phyloP scores from a whole-genome alignment of 2,888 invertebrate genomes.

The Rhabditoides inermis region DNA sequence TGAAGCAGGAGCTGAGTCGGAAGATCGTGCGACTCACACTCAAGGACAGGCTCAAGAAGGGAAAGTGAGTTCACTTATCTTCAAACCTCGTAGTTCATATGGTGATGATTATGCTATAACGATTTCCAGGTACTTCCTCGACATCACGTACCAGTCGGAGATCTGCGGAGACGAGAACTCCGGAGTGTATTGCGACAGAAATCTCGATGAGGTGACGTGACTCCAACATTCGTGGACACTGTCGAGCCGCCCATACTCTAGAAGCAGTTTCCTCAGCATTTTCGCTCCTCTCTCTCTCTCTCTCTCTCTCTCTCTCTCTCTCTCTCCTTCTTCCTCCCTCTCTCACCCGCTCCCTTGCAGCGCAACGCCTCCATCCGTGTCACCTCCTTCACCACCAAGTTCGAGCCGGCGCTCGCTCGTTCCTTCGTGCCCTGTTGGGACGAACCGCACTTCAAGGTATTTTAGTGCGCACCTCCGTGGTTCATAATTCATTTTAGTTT shows the following conservation, averaged over 20 bases:
- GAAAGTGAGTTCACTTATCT: conserved; percentile 9
- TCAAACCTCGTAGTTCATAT: neutral
- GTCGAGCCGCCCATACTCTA: neutral
- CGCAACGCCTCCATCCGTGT: conserved; percentile 12
- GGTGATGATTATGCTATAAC: neutral
- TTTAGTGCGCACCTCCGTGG: too few species aligned
- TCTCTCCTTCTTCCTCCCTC: too few species aligned
- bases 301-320: too few species aligned
- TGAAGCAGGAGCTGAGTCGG: conserved; percentile 36
- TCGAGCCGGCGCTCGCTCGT: conserved; percentile 45
- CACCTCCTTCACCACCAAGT: conserved; percentile 44
- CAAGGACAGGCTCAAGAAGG: conserved; percentile 19
- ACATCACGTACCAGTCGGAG: conserved; percentile 23
- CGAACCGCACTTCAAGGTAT: conserved; percentile 39
- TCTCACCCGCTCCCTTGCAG: too few species aligned
- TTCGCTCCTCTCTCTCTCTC: neutral
- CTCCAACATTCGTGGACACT: neutral
- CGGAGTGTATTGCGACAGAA: conserved; percentile 29
- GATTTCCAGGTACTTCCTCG: conserved; percentile 19
- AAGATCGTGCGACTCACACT: conserved; percentile 37
- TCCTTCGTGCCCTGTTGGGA: conserved; percentile 50
- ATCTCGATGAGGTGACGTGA: conserved; percentile 4
- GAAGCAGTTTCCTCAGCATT: neutral
- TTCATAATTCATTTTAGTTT: too few species aligned
- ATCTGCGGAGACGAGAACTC: conserved; percentile 21